phyloP scores from a whole-genome alignment of 2,888 invertebrate genomes.

The Hoplodrina ambigua region DNA sequence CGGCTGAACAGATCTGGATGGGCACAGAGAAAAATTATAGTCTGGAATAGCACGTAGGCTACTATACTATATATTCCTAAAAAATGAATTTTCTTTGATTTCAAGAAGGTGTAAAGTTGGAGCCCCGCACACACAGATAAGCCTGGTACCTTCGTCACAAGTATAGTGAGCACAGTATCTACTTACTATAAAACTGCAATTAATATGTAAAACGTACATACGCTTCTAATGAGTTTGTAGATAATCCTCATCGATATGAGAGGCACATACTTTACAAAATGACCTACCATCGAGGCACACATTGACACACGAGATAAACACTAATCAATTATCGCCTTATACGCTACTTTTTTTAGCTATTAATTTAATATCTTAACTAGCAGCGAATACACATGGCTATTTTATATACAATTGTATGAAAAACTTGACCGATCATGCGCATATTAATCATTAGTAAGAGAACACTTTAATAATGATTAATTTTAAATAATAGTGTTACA shows the following conservation, averaged over 20 bases:
- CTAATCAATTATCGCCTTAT: constrained; percentile 70
- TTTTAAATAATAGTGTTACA: constrained; percentile 27
- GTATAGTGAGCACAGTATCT: too few species aligned
- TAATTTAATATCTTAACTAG: constrained; percentile 73
- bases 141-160: too few species aligned
- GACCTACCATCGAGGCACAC: constrained; percentile 20
- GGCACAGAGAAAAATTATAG: too few species aligned
- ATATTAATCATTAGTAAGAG: constrained; percentile 42
- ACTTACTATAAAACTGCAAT: constrained; percentile 21
- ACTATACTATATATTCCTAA: too few species aligned
- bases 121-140: too few species aligned
- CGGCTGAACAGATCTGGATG: too few species aligned
- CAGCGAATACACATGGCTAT: constrained; percentile 39
- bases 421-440: constrained; percentile 27
- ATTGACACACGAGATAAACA: constrained; percentile 55
- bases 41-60: too few species aligned
- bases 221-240: constrained; percentile 26
- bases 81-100: too few species aligned
- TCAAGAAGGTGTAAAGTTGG: too few species aligned
- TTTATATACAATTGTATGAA: constrained; percentile 39
- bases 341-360: constrained; percentile 61
- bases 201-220: constrained; percentile 40
- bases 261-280: constrained; percentile 32
- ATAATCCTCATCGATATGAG: constrained; percentile 32
- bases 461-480: constrained; percentile 37